Base-by-base conservation (phyloP, 30 jellyfish, hydroid and myxozoan species). In the Hydractinia echinata region DNA sequence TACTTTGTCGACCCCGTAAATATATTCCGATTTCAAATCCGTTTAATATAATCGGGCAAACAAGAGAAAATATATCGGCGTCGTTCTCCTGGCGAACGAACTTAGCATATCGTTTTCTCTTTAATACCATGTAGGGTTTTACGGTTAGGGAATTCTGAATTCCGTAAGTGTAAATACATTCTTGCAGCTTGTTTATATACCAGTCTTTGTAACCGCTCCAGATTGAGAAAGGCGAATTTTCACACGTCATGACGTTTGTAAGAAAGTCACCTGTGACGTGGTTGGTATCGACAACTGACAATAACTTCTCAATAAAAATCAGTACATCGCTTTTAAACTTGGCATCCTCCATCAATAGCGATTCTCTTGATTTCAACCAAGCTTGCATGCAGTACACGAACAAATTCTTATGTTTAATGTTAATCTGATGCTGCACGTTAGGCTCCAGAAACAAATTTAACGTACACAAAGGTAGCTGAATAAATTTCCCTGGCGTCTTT, bases 191-290 rank as follows among this genome's bases (percentile, higher is more conserved):
- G 39, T 49, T 62, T 44, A 80, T 80, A 69, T 80, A 80, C 87
- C 87, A 80, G 62, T 80, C 82, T 67, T 80, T 80, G 70, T 80
- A 80, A 20, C 87, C 87, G 5, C 84, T 54, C 87, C 87, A 80
- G 53, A 80, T 80, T 5, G 30, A 61, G 51, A 80, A 80, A 51
- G 87, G 84, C 11, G 87, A 80, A 19, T 30, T 15, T 49, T 80
- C 87, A 51, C 61, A 80, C 39, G 83, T 80, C 87, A 80, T 62
- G 39, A 80, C 83, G 70, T 80, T 80, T 8, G 83, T 80, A 19
- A 80, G 66, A 66, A 80, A 80, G 69, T 80, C 87, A 4, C 84
- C 81, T 8, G 87, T 80, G 53, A 80, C 39, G 67, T 67, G 30
- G 49, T 69, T 80, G 16, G 67, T n/a, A 16, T 66, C 66, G 3